Percentiles rank a stretch among this genome's conserved stretches.
These are phyloP conservation scores for Eupithecia inturbata DNA, from an alignment of 2,888 invertebrate genomes.

Conservation along the genomic window DNA sequence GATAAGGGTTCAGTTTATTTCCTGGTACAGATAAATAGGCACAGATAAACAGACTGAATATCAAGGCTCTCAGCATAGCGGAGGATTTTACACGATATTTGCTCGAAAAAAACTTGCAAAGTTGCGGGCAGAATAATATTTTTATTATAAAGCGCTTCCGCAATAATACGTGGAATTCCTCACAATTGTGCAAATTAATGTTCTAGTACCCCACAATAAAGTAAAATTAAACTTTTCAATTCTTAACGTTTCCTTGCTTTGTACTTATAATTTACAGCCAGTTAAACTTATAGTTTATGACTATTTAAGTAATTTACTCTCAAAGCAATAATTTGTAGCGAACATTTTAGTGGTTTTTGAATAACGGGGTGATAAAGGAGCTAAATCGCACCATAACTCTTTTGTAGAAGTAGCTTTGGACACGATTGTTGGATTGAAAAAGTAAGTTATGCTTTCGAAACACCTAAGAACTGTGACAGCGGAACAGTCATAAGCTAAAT, in stretches of 20 bases:
- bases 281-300: slow-evolving; percentile 7
- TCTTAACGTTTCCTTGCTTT: slow-evolving; percentile 7
- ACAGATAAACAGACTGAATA: not conserved
- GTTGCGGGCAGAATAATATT: not conserved
- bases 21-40: not conserved
- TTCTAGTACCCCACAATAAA: not conserved
- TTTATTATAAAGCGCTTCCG: not conserved
- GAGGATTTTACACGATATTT: not conserved
- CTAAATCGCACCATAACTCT: not conserved
- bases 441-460: not conserved
- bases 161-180: not conserved
- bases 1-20: not conserved
- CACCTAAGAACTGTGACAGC: not conserved
- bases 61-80: not conserved
- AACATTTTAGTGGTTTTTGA: slow-evolving; percentile 8
- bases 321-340: slow-evolving; percentile 6
- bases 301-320: slow-evolving; percentile 12
- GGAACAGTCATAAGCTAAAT: not conserved
- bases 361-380: not conserved
- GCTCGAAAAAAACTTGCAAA: not conserved
- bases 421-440: not conserved
- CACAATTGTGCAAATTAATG: not conserved
- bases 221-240: slow-evolving; percentile 8
- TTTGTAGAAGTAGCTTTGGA: slow-evolving; percentile 3
- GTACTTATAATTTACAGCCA: slow-evolving; percentile 11